A percentile compares a stretch with the other conserved stretches of the same genome.
These are phyloP conservation scores for Ceratitis capitata DNA, from an alignment of 1,140 invertebrate genomes.

Conservation along the genomic window DNA sequence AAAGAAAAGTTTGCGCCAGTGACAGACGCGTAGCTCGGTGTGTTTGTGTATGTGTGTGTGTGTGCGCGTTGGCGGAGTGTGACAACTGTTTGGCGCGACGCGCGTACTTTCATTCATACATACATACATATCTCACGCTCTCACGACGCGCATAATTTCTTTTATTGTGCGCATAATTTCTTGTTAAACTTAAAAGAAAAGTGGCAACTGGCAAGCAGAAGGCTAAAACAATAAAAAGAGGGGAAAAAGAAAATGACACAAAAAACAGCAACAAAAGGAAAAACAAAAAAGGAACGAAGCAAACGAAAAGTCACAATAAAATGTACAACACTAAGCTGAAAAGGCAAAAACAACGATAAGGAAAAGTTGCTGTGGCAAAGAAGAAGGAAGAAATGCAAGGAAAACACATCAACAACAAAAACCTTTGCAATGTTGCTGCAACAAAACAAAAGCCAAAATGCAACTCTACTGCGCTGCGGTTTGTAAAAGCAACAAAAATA, in stretches of 20 bases:
- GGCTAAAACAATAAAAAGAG: constrained; percentile 22
- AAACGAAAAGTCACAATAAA: neutral
- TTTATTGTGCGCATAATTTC: constrained; percentile 28
- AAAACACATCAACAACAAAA: neutral
- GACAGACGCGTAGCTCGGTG: neutral
- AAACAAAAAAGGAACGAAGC: too few relatives aligned
- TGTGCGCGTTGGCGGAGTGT: neutral
- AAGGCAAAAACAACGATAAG: neutral
- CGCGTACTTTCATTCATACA: too few relatives aligned
- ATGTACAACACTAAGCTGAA: neutral
- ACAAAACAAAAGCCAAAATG: neutral
- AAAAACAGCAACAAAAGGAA: neutral
- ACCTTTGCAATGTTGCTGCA: neutral
- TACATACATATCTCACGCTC: constrained; percentile 10
- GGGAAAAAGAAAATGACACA: too few relatives aligned
- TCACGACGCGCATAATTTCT: constrained; percentile 29
- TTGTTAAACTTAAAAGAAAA: constrained; percentile 30
- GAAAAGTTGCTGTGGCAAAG: too few relatives aligned
- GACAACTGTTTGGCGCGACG: constrained; percentile 25
- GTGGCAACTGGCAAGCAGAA: constrained; percentile 14
- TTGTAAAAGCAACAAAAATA: neutral
- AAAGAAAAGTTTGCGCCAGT: neutral
- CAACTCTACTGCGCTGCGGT: too few relatives aligned
- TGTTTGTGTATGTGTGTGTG: too few relatives aligned
- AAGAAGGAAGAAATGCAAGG: neutral